Conservation (phyloP, 1,140 invertebrate genomes). For the Drosophila repletoides region DNA sequence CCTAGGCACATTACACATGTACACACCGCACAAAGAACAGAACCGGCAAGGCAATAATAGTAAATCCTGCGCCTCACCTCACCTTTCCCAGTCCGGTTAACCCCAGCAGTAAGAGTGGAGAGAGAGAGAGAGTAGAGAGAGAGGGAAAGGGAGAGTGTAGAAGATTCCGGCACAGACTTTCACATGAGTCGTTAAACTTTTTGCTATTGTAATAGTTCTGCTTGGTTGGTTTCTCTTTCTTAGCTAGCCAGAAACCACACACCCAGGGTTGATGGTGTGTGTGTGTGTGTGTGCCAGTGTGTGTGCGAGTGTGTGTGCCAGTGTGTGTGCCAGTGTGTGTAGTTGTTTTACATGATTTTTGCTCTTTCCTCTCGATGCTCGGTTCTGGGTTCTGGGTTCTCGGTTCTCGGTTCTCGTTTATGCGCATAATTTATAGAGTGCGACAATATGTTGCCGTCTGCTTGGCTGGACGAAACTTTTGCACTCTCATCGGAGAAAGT, state of each 20-base stretch:
- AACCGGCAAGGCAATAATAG: conserved; percentile 44
- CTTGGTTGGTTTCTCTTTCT: conserved; percentile 70
- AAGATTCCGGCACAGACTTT: conserved; percentile 27
- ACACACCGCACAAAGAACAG: conserved; percentile 32
- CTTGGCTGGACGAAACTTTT: conserved; percentile 54
- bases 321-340: conserved; percentile 2
- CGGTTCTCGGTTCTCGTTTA: conserved; percentile 45
- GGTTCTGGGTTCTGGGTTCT: conserved; percentile 1
- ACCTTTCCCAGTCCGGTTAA: not conserved
- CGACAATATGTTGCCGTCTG: conserved; percentile 72
- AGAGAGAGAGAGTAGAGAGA: too few species aligned
- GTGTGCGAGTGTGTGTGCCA: not conserved
- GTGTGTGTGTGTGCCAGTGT: conserved; percentile 1
- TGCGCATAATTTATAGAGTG: conserved; percentile 80
- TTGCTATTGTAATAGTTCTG: conserved; percentile 78
- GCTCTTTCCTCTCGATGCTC: conserved; percentile 11
- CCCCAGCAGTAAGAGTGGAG: too few species aligned
- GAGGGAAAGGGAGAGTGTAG: not conserved
- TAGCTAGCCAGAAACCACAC: conserved; percentile 33
- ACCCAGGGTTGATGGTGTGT: conserved; percentile 15
- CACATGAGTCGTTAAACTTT: conserved; percentile 78
- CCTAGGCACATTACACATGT: conserved; percentile 69
- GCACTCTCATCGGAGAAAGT: conserved; percentile 53
- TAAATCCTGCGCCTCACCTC: conserved; percentile 40
- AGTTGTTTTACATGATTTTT: conserved; percentile 48